phyloP scores from a whole-genome alignment of 2,888 invertebrate genomes.

The Parelbella ahira region DNA sequence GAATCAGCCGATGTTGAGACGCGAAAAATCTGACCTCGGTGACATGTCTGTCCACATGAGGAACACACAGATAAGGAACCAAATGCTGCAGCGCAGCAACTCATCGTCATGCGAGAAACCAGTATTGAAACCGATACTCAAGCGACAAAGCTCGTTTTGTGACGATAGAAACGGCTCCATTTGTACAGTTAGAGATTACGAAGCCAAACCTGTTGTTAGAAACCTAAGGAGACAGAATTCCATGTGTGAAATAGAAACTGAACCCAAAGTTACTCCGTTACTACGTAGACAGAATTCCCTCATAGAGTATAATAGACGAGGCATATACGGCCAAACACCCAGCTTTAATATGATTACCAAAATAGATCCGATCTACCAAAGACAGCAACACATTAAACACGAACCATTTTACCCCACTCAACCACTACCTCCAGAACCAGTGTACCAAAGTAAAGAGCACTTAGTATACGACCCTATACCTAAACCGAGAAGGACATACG shows the following conservation, averaged over 20 bases:
- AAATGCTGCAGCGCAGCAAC: constrained; percentile 74
- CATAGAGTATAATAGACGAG: constrained; percentile 74
- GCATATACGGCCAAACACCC: constrained; percentile 66
- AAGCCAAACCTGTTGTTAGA: constrained; percentile 64
- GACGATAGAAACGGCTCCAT: constrained; percentile 71
- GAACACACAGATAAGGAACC: constrained; percentile 66
- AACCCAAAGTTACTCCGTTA: constrained; percentile 78
- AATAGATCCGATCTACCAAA: constrained; percentile 80
- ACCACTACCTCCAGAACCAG: constrained; percentile 75
- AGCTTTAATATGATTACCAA: constrained; percentile 79
- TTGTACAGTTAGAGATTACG: constrained; percentile 71
- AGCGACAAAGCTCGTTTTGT: constrained; percentile 75
- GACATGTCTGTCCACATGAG: constrained; percentile 68
- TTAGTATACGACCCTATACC: constrained; percentile 74
- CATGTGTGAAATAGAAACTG: constrained; percentile 77
- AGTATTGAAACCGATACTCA: constrained; percentile 67
- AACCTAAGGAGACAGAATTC: constrained; percentile 69
- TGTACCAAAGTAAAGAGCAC: constrained; percentile 77
- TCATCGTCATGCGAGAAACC: constrained; percentile 76
- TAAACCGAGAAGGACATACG: constrained; percentile 74
- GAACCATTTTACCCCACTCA: constrained; percentile 75
- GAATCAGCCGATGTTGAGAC: constrained; percentile 61
- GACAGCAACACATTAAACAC: constrained; percentile 72
- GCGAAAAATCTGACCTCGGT: constrained; percentile 71
- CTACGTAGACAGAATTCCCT: constrained; percentile 77